Percentiles rank a stretch among this genome's conserved stretches.
Conservation (phyloP, 23 tunicate species). For the Halocynthia aurantium region DNA sequence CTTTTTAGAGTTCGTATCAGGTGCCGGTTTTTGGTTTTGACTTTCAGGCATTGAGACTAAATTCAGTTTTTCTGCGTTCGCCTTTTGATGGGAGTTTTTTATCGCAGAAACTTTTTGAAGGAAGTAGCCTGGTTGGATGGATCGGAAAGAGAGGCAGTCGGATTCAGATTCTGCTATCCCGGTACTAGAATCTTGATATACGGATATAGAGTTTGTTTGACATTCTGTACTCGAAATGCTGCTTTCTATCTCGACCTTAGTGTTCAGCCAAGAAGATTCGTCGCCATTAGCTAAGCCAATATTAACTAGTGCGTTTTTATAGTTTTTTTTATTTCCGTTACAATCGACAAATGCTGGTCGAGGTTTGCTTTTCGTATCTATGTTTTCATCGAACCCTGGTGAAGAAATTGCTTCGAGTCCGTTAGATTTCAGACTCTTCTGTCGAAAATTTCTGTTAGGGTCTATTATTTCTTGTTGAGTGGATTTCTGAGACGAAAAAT, state of each 20-base stretch:
- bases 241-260: no score
- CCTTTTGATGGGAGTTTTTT: slow-evolving; percentile 1
- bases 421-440: not conserved
- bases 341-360: not conserved
- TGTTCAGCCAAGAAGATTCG: no score
- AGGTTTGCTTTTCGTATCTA: no score
- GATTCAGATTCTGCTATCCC: not conserved
- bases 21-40: not conserved
- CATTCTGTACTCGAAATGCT: no score
- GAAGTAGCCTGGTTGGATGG: slow-evolving; percentile 1
- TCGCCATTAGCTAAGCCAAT: no score
- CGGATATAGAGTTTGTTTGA: no score
- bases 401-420: no score
- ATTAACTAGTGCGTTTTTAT: not conserved
- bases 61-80: not conserved
- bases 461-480: not conserved
- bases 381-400: no score
- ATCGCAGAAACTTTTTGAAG: slow-evolving; percentile 4
- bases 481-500: not conserved
- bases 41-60: not conserved
- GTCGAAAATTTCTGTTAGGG: not conserved
- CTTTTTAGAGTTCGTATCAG: not conserved
- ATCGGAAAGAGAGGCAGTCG: not conserved
- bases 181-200: no score
- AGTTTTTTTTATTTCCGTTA: not conserved